Conservation (phyloP, 92 coral and sea anemone genomes). For the Heteractis magnifica region DNA sequence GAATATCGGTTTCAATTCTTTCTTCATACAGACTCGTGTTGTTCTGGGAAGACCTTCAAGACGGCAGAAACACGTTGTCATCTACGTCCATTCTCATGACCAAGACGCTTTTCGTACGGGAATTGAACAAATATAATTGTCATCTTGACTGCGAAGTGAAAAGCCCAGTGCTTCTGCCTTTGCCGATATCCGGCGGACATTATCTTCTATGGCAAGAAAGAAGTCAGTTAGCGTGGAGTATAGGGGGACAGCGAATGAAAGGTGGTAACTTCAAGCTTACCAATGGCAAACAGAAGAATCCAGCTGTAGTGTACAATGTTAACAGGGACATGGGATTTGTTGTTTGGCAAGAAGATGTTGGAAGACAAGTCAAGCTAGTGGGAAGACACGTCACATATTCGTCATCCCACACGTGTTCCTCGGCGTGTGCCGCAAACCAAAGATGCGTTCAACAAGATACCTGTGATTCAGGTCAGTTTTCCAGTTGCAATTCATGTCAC, state of each 20-base stretch:
- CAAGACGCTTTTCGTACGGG: constrained; percentile 38
- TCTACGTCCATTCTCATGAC: constrained; percentile 59
- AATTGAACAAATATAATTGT: constrained; percentile 50
- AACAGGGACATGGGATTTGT: constrained; percentile 52
- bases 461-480: constrained; percentile 47
- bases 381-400: constrained; percentile 62
- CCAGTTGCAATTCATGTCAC: not conserved
- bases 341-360: constrained; percentile 78
- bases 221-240: constrained; percentile 51
- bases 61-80: constrained; percentile 57
- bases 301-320: constrained; percentile 63
- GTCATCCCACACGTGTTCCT: constrained; percentile 62
- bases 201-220: constrained; percentile 85
- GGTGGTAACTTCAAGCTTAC: constrained; percentile 60
- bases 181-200: constrained; percentile 68
- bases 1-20: not conserved
- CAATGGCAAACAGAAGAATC: constrained; percentile 45
- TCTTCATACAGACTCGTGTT: constrained; percentile 60
- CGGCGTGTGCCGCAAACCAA: constrained; percentile 48
- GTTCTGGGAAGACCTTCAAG: constrained; percentile 82
- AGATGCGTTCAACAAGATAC: constrained; percentile 76
- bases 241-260: constrained; percentile 77
- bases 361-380: constrained; percentile 42
- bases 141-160: constrained; percentile 50
- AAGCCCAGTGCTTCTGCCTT: constrained; percentile 71